Percentiles rank a stretch among this genome's conserved stretches.
These are phyloP conservation scores for Peromyscus californicus DNA, from an alignment of 2,113 vertebrate species.

Conservation along the genomic window DNA sequence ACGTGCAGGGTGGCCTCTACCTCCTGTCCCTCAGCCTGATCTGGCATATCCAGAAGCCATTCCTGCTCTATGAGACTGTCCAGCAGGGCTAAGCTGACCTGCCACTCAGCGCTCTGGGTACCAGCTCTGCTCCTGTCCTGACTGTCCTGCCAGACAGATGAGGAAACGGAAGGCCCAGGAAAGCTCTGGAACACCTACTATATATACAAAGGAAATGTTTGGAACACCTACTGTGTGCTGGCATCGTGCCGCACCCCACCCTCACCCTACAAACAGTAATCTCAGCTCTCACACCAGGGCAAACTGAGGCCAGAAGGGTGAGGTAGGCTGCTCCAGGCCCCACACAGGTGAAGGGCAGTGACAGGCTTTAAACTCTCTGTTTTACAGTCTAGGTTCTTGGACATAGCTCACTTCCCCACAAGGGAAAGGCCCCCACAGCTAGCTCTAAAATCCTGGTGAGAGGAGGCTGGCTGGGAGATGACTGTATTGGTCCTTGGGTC, in stretches of 20 bases:
- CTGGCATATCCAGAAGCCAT: neutral
- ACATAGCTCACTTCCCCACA: neutral
- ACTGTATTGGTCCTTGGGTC: neutral
- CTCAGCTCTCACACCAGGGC: neutral
- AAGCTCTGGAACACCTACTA: neutral
- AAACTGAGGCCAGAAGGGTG: neutral
- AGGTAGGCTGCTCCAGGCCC: neutral
- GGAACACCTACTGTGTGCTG: neutral
- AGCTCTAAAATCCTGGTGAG: neutral
- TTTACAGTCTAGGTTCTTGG: accelerated
- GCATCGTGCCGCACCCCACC: accelerated
- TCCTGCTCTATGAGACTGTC: neutral
- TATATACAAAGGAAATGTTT: neutral
- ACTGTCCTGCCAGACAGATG: neutral
- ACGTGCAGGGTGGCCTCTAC: neutral
- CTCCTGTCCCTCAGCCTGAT: neutral
- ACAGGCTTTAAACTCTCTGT: neutral
- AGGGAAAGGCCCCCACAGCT: neutral
- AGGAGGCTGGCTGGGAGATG: neutral
- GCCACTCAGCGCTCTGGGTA: accelerated
- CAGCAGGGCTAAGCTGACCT: neutral
- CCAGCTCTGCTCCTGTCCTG: neutral
- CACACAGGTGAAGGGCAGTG: neutral
- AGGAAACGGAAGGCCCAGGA: neutral
- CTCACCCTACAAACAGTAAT: neutral